phyloP scores from a whole-genome alignment of 2,888 invertebrate species.

The Apotomis betuletana region DNA sequence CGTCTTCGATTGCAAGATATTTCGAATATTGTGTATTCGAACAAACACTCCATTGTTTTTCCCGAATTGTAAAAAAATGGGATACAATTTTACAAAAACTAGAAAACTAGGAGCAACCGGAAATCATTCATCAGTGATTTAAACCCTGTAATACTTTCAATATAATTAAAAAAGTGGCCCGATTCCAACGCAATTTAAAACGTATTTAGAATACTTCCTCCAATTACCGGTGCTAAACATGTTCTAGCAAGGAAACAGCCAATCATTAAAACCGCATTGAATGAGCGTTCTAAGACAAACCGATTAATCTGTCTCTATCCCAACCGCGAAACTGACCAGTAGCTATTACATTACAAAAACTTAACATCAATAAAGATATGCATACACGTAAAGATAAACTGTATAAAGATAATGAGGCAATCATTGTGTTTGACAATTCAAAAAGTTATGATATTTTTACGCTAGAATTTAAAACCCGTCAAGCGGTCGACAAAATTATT shows the following conservation, averaged over 20 bases:
- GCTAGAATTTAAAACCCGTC: slow-evolving; percentile 14
- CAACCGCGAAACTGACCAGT: slow-evolving; percentile 34
- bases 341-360: slow-evolving; percentile 14
- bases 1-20: neutral
- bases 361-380: neutral
- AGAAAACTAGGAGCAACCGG: too few species aligned
- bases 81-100: too few species aligned
- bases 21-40: neutral
- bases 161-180: slow-evolving; percentile 13
- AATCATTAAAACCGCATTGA: slow-evolving; percentile 54
- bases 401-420: slow-evolving; percentile 13
- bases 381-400: neutral
- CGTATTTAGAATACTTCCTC: slow-evolving; percentile 31
- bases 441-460: slow-evolving; percentile 17
- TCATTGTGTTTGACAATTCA: slow-evolving; percentile 20
- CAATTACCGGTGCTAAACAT: slow-evolving; percentile 33
- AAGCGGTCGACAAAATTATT: slow-evolving; percentile 14
- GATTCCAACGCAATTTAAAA: slow-evolving; percentile 23
- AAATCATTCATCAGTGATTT: neutral
- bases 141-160: slow-evolving; percentile 8
- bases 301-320: slow-evolving; percentile 59
- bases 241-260: slow-evolving; percentile 60
- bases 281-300: slow-evolving; percentile 56
- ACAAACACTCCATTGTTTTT: neutral
- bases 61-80: slow-evolving; percentile 2